Percentiles rank a stretch among this genome's conserved stretches.
Evolutionary conservation across 1,140 invertebrate genomes (phyloP).

Genomic region (Helicoverpa armigera): DNA sequence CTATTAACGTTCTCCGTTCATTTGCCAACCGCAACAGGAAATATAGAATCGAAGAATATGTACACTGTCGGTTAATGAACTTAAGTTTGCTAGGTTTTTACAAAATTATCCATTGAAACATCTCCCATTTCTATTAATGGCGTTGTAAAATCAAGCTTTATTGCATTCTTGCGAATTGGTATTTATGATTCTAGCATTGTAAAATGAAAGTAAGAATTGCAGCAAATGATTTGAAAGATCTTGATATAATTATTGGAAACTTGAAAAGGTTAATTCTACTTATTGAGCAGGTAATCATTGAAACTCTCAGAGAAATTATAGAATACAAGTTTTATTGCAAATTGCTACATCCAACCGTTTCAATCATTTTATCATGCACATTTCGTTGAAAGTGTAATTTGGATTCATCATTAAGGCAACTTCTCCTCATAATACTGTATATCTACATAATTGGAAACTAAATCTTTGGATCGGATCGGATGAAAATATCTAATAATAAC

Average conservation of each 20-base stretch:
- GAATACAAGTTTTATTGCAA: constrained; percentile 15
- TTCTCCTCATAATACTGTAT: background rate
- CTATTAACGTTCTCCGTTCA: constrained; percentile 21
- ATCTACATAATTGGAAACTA: constrained; percentile 17
- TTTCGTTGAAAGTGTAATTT: constrained; percentile 19
- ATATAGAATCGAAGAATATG: constrained; percentile 2
- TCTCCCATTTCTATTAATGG: too few species aligned
- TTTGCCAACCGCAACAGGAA: constrained; percentile 30
- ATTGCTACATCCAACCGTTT: background rate
- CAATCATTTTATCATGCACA: too few species aligned
- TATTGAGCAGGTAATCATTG: background rate
- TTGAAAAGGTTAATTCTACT: background rate
- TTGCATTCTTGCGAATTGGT: too few species aligned
- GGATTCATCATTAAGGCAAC: background rate
- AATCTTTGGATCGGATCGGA: background rate
- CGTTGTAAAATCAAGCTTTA: too few species aligned
- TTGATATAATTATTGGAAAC: too few species aligned
- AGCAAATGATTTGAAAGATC: too few species aligned
- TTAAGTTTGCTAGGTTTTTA: background rate
- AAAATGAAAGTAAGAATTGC: too few species aligned
- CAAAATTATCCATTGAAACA: background rate
- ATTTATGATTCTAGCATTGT: too few species aligned
- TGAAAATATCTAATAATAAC: background rate
- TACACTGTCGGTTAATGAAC: constrained; percentile 9
- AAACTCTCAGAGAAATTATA: constrained; percentile 9